Conservation (phyloP, 2,113 vertebrate genomes). For the Pogonocichla stellata region DNA sequence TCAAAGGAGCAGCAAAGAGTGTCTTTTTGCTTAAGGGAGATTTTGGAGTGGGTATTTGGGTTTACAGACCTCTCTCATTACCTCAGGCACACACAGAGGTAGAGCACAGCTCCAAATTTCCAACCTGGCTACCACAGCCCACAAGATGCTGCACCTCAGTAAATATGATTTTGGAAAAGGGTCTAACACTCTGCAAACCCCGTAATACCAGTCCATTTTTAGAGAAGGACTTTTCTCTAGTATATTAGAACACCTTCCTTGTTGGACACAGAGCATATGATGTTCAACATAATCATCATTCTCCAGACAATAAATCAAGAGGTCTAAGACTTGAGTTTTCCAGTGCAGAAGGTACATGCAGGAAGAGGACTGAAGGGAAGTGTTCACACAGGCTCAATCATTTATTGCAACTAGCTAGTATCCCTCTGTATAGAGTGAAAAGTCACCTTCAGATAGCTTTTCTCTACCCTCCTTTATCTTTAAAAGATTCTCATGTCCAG, state of each 20-base stretch:
- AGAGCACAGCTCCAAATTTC: not conserved
- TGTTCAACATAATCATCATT: not conserved
- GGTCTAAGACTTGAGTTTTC: not conserved
- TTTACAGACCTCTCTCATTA: not conserved
- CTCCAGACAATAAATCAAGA: not conserved
- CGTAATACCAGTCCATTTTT: not conserved
- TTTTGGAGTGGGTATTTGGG: not conserved
- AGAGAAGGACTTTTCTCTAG: not conserved
- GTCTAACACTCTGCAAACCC: not conserved
- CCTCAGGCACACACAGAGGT: not conserved
- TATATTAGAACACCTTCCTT: not conserved
- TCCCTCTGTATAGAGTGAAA: not conserved
- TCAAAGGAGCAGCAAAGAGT: not conserved
- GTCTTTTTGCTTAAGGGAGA: not conserved
- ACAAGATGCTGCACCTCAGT: not conserved
- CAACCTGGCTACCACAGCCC: not conserved
- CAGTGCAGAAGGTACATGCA: not conserved
- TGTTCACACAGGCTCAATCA: not conserved
- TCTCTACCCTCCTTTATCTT: not conserved
- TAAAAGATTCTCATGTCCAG: not conserved
- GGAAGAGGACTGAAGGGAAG: not conserved
- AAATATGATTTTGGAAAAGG: not conserved
- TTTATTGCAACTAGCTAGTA: not conserved
- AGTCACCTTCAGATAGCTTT: not conserved
- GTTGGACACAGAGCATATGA: not conserved